Evolutionary conservation across 1,140 invertebrate species (phyloP).

Genomic region (Drosophila pallidifrons): DNA sequence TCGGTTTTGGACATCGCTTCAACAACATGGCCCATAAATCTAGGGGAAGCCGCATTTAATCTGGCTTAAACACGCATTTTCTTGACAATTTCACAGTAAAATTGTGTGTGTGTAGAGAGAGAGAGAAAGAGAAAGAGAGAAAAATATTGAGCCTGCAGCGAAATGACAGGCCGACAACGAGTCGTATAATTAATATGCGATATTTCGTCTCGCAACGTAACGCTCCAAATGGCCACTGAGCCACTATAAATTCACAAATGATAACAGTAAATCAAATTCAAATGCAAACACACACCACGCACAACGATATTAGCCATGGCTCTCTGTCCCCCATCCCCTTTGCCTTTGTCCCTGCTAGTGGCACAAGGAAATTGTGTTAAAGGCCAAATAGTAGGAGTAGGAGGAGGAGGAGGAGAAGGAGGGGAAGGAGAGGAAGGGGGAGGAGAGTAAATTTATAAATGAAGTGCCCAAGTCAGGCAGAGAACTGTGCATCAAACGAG

Average conservation of each 20-base stretch:
- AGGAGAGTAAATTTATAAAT: slow-evolving; percentile 39
- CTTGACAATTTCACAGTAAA: slow-evolving; percentile 82
- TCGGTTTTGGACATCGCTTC: background rate
- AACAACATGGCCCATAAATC: slow-evolving; percentile 59
- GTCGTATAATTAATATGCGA: slow-evolving; percentile 73
- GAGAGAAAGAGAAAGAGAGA: slow-evolving; percentile 29
- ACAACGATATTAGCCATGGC: background rate
- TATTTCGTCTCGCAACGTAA: slow-evolving; percentile 36
- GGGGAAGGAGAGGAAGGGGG: background rate
- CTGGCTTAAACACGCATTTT: slow-evolving; percentile 81
- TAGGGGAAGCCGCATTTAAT: slow-evolving; percentile 71
- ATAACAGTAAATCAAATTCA: slow-evolving; percentile 71
- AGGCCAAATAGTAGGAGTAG: no score
- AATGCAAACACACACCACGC: slow-evolving; percentile 31
- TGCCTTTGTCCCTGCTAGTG: background rate
- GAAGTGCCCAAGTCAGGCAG: slow-evolving; percentile 27
- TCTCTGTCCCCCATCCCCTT: no score
- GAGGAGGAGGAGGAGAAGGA: background rate
- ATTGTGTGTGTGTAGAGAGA: slow-evolving; percentile 38
- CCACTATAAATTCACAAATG: slow-evolving; percentile 71
- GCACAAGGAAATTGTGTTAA: background rate
- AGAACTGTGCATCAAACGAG: slow-evolving; percentile 64
- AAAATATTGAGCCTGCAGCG: slow-evolving; percentile 44
- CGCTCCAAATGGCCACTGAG: slow-evolving; percentile 28
- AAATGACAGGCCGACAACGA: slow-evolving; percentile 48